A percentile compares a stretch with the other conserved stretches of the same genome.
Evolutionary conservation across 1,140 invertebrate genomes (phyloP).

Genomic region (Nasonia giraulti): DNA sequence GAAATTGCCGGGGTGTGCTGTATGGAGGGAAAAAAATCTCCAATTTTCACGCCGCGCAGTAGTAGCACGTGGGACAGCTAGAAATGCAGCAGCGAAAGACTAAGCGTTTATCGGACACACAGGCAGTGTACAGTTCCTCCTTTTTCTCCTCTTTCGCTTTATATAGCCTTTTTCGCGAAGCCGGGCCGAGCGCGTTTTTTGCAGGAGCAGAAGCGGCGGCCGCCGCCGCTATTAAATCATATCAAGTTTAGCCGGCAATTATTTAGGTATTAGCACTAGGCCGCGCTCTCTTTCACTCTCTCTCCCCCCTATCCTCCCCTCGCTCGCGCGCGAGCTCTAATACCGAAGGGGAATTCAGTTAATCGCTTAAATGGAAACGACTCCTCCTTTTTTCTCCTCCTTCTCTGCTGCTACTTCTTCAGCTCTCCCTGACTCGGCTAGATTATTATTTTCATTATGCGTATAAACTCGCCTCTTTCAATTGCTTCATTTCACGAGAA

Average conservation of each 20-base stretch:
- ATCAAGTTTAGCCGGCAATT: conserved; percentile 67
- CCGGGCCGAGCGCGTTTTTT: not conserved
- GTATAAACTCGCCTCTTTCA: not conserved
- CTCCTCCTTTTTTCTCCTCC: not conserved
- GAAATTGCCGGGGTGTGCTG: not conserved
- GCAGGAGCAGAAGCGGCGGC: not conserved
- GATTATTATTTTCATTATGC: not conserved
- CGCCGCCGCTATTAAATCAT: conserved; percentile 64
- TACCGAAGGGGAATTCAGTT: conserved; percentile 42
- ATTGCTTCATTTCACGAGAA: not conserved
- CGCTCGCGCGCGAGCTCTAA: not conserved
- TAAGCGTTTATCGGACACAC: conserved; percentile 27
- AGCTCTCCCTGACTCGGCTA: not conserved
- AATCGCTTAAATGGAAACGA: conserved; percentile 35
- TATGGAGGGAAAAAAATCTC: not conserved
- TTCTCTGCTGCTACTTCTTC: not conserved
- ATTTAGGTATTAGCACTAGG: conserved; percentile 67
- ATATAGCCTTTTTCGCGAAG: conserved; percentile 19
- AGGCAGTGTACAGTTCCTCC: not conserved
- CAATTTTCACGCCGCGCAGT: not conserved
- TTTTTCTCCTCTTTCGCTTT: conserved; percentile 31
- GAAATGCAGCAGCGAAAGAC: conserved; percentile 21
- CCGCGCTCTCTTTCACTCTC: conserved; percentile 32
- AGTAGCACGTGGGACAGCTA: not conserved
- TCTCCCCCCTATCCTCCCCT: not conserved